Conservation (phyloP, 2,888 invertebrate species). For the Pemphredon lugubris region DNA sequence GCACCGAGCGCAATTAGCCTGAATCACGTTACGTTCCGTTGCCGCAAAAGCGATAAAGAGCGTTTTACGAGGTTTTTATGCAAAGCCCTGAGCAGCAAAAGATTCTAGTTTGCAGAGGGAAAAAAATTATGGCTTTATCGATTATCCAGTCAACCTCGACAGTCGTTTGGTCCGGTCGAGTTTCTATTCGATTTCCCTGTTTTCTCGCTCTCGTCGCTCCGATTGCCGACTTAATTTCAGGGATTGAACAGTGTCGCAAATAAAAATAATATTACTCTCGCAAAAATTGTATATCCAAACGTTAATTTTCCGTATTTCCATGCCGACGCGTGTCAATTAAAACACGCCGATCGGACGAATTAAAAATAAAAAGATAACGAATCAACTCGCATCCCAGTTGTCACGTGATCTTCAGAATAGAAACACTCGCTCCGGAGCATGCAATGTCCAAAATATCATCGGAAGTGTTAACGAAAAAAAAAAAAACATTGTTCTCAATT, state of each 20-base stretch:
- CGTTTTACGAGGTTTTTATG: slow-evolving; percentile 66
- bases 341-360: no score
- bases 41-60: slow-evolving; percentile 57
- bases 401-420: no score
- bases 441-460: background rate
- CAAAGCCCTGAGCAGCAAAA: slow-evolving; percentile 47
- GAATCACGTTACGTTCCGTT: slow-evolving; percentile 49
- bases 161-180: slow-evolving; percentile 30
- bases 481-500: background rate
- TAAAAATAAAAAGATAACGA: no score
- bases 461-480: background rate
- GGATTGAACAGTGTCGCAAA: background rate
- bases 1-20: slow-evolving; percentile 49
- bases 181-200: slow-evolving; percentile 44
- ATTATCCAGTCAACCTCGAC: slow-evolving; percentile 40
- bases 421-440: no score
- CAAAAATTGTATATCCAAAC: no score
- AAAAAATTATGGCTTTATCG: slow-evolving; percentile 63
- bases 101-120: slow-evolving; percentile 34
- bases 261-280: background rate
- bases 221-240: background rate
- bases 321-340: no score
- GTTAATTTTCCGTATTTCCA: no score
- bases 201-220: slow-evolving; percentile 41
- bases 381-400: no score